A percentile compares a stretch with the other conserved stretches of the same genome.
phyloP scores from a whole-genome alignment of 92 coral and sea anemone species.

The Umimayanthus chanpuru region DNA sequence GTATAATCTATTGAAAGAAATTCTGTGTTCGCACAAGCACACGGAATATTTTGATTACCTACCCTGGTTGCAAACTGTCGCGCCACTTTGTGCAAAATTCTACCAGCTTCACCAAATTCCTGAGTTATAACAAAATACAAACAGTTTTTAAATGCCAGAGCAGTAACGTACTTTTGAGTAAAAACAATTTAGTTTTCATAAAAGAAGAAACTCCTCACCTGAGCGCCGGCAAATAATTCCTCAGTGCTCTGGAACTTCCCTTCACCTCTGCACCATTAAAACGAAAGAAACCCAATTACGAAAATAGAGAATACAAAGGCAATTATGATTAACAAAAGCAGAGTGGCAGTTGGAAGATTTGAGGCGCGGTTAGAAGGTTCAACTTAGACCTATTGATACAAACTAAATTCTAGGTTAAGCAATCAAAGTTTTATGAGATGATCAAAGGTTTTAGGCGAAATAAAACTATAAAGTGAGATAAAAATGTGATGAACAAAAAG shows the following conservation, averaged over 20 bases:
- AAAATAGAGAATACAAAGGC: too few species aligned
- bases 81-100: constrained; percentile 79
- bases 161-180: background rate
- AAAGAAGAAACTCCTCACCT: constrained; percentile 50
- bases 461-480: background rate
- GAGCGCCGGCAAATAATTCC: constrained; percentile 85
- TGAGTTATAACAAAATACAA: constrained; percentile 4
- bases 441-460: background rate
- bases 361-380: background rate
- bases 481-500: background rate
- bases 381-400: background rate
- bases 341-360: too few species aligned
- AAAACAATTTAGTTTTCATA: background rate
- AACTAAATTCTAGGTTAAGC: background rate
- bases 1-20: too few species aligned
- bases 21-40: too few species aligned
- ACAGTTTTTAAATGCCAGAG: background rate
- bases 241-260: constrained; percentile 79
- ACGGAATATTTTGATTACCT: background rate
- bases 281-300: background rate
- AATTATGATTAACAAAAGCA: too few species aligned
- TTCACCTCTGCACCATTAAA: constrained; percentile 72
- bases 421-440: background rate
- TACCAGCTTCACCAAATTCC: constrained; percentile 89
- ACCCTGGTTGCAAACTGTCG: constrained; percentile 81